These are phyloP conservation scores for Chrysomela aeneicollis DNA, from an alignment of 2,888 invertebrate genomes.

Conservation along the genomic window DNA sequence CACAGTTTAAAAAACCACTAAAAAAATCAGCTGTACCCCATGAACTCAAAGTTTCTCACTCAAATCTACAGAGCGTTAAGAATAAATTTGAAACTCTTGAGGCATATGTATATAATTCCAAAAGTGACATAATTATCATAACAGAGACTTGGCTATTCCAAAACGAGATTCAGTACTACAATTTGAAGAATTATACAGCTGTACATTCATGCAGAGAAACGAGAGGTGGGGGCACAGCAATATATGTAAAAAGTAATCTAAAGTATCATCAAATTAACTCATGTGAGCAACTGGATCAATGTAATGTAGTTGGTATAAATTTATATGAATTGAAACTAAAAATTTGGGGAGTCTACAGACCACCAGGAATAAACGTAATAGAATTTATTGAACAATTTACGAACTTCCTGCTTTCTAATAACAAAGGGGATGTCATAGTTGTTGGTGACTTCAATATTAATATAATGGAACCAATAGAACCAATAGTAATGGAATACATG, in stretches of 20 bases:
- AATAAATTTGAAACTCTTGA: slow-evolving; percentile 10
- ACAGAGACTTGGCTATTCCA: slow-evolving; percentile 12
- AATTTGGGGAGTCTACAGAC: slow-evolving; percentile 13
- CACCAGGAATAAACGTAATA: slow-evolving; percentile 4
- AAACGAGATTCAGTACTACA: slow-evolving; percentile 16
- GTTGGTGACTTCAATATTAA: slow-evolving; percentile 9
- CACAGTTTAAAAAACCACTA: slow-evolving; percentile 5
- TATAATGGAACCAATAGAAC: not conserved
- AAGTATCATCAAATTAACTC: slow-evolving; percentile 15
- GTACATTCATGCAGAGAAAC: slow-evolving; percentile 16
- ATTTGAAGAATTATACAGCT: slow-evolving; percentile 11
- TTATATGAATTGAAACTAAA: slow-evolving; percentile 11
- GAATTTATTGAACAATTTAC: slow-evolving; percentile 11
- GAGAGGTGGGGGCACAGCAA: slow-evolving; percentile 14
- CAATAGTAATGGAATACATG: slow-evolving; percentile 8
- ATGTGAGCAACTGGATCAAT: slow-evolving; percentile 11
- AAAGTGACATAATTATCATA: slow-evolving; percentile 12
- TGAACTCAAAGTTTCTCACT: slow-evolving; percentile 13
- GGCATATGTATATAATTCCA: slow-evolving; percentile 13
- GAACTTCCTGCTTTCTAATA: slow-evolving; percentile 8
- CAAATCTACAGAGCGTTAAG: slow-evolving; percentile 16
- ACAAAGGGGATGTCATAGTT: slow-evolving; percentile 12
- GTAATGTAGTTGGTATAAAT: slow-evolving; percentile 15
- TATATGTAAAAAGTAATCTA: slow-evolving; percentile 11
- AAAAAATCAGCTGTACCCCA: slow-evolving; percentile 2